Conservation (phyloP, 2,797 vertebrate genomes). For the Agapornis canus region DNA sequence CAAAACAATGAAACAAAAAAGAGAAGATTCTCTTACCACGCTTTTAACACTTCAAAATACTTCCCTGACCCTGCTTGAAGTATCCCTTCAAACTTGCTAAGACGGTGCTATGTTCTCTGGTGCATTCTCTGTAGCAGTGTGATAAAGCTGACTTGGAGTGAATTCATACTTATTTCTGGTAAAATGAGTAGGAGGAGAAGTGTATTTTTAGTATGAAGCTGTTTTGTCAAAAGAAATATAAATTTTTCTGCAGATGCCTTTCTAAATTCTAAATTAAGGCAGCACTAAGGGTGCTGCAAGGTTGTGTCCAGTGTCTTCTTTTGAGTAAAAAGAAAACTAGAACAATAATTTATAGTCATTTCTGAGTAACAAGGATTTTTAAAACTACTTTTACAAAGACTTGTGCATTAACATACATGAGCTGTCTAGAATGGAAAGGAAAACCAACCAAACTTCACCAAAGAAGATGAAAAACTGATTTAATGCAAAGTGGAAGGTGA, state of each 20-base stretch:
- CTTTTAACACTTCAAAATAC: not conserved
- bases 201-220: not conserved
- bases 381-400: not conserved
- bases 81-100: not conserved
- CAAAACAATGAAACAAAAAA: not conserved
- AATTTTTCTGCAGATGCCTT: not conserved
- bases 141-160: not conserved
- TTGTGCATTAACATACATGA: not conserved
- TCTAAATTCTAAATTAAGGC: not conserved
- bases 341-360: not conserved
- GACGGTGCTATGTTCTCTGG: not conserved
- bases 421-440: not conserved
- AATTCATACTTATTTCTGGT: not conserved
- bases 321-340: not conserved
- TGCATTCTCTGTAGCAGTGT: not conserved
- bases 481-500: not conserved
- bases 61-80: not conserved
- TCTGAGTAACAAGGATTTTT: not conserved
- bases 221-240: not conserved
- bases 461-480: not conserved
- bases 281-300: not conserved
- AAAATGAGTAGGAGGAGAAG: not conserved
- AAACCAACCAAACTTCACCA: not conserved
- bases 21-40: not conserved
- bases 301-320: not conserved